Conservation (phyloP, 2,797 vertebrate genomes). For the Parauchenoglanis punctatus region DNA sequence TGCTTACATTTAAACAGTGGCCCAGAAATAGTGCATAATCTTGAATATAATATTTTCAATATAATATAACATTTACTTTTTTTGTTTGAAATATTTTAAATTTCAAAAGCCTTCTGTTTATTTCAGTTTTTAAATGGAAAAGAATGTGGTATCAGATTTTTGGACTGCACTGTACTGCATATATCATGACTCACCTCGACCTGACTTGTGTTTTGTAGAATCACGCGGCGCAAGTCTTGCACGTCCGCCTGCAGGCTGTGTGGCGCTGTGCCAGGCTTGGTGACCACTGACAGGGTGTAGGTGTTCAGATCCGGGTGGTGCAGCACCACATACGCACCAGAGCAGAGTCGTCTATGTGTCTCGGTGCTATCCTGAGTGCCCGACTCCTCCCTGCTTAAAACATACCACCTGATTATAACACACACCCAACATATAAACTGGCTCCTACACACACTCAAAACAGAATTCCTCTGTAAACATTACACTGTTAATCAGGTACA, state of each 20-base stretch:
- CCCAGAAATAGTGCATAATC: not conserved
- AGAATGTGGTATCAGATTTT: not conserved
- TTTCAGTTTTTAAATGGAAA: not conserved
- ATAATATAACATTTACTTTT: not conserved
- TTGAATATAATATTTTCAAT: not conserved
- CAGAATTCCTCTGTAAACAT: not conserved
- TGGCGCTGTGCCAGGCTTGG: conserved; percentile 60
- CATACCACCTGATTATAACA: conserved; percentile 41
- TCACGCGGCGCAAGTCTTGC: conserved; percentile 74
- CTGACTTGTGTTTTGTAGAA: conserved; percentile 68
- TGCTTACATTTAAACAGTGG: not conserved
- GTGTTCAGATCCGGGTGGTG: conserved; percentile 81
- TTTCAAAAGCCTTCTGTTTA: not conserved
- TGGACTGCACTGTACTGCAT: not conserved
- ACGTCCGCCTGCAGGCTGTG: conserved; percentile 75
- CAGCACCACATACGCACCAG: conserved; percentile 76
- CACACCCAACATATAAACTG: conserved; percentile 20
- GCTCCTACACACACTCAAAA: conserved; percentile 9
- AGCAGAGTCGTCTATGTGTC: conserved; percentile 70
- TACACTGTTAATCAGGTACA: conserved; percentile 5
- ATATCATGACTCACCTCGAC: conserved; percentile 65
- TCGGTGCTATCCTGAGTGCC: conserved; percentile 69
- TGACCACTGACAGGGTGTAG: conserved; percentile 82
- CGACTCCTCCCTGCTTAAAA: conserved; percentile 65
- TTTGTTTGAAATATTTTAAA: not conserved